Evolutionary conservation across 2,113 vertebrate genomes (phyloP).

Genomic region (Butorides virescens): DNA sequence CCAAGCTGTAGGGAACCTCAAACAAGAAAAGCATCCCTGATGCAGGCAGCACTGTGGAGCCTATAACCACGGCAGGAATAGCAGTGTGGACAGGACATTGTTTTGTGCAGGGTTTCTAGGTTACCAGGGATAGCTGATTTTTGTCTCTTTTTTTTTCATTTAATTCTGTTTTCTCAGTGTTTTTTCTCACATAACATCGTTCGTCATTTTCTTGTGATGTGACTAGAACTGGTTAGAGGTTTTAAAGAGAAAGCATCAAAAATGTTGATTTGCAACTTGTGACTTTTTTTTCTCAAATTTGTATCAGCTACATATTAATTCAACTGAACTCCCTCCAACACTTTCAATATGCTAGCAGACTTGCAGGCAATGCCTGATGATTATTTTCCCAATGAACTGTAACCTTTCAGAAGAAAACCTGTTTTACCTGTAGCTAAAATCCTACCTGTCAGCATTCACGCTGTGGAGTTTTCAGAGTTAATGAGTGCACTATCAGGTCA

Average conservation of each 20-base stretch:
- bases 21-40: background rate
- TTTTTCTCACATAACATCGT: background rate
- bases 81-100: background rate
- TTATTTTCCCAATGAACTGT: background rate
- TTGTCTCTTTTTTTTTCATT: background rate
- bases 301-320: background rate
- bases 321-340: background rate
- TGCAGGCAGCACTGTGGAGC: background rate
- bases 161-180: background rate
- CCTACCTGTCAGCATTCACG: background rate
- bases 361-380: background rate
- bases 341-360: background rate
- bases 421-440: background rate
- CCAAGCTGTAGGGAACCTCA: background rate
- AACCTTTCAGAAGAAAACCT: background rate
- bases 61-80: background rate
- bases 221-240: background rate
- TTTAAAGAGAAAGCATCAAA: background rate
- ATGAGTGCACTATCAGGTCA: background rate
- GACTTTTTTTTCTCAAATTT: background rate
- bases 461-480: background rate
- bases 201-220: background rate
- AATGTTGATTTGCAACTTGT: background rate
- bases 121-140: background rate
- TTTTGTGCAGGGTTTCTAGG: background rate